A percentile compares a stretch with the other conserved stretches of the same genome.
Conservation (phyloP, 2,113 vertebrate species). For the Malaclemys terrapin region DNA sequence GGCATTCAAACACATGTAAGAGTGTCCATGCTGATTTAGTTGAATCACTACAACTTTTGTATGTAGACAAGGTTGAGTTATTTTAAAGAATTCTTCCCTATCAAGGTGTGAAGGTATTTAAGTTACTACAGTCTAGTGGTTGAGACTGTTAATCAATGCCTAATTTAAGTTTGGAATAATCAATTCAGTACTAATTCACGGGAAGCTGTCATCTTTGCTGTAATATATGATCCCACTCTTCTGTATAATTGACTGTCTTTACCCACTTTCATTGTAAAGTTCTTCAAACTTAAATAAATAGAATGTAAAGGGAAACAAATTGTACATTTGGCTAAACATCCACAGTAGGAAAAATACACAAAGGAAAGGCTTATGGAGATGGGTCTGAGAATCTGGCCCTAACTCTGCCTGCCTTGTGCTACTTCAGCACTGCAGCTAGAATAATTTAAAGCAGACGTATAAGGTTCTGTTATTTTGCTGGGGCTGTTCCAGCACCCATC, state of each 20-base stretch:
- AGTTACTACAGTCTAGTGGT: not conserved
- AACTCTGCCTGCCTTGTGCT: not conserved
- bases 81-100: not conserved
- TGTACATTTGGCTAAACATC: not conserved
- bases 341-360: not conserved
- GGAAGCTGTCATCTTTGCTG: not conserved
- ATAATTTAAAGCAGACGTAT: not conserved
- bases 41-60: not conserved
- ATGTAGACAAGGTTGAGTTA: not conserved
- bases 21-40: not conserved
- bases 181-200: not conserved
- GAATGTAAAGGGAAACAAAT: not conserved
- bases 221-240: not conserved
- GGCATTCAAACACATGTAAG: not conserved
- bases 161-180: not conserved
- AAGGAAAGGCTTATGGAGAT: not conserved
- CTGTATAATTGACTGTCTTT: not conserved
- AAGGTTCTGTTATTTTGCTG: not conserved
- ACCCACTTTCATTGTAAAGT: not conserved
- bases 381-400: not conserved
- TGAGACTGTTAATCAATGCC: not conserved
- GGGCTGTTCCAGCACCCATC: not conserved
- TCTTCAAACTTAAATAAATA: not conserved
- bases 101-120: not conserved
- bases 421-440: not conserved